Percentiles rank a stretch among this genome's conserved stretches.
Conservation (phyloP, 1,140 invertebrate genomes). For the Oryctes rhinoceros region DNA sequence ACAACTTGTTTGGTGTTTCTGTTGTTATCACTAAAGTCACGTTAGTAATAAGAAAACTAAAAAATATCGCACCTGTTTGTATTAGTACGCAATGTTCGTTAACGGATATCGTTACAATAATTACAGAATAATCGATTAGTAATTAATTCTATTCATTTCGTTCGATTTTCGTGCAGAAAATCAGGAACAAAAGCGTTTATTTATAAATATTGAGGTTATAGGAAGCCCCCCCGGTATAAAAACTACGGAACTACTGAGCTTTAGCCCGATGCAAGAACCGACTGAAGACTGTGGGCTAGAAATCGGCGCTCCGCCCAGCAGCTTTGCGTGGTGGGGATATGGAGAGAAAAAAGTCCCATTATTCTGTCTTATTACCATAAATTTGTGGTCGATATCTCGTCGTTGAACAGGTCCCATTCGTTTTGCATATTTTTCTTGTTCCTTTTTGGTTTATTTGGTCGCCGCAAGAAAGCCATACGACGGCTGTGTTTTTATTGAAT, state of each 20-base stretch:
- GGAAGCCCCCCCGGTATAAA: background rate
- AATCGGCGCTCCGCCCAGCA: conserved; percentile 24
- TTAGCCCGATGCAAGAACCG: conserved; percentile 22
- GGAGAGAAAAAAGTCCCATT: background rate
- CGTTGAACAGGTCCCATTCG: conserved; percentile 34
- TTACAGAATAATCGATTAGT: too few species aligned
- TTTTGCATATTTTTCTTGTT: conserved; percentile 37
- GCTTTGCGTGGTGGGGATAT: conserved; percentile 6
- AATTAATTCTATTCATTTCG: too few species aligned
- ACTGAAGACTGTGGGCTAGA: conserved; percentile 35
- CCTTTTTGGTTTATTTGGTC: conserved; percentile 10
- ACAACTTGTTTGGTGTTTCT: too few species aligned
- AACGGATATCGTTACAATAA: too few species aligned
- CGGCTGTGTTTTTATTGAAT: conserved; percentile 23
- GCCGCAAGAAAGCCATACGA: background rate
- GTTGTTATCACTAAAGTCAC: too few species aligned
- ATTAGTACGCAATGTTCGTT: too few species aligned
- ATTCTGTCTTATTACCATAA: conserved; percentile 38
- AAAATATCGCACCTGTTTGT: too few species aligned
- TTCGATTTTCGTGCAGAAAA: too few species aligned
- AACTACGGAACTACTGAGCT: conserved; percentile 27
- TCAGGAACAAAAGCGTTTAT: too few species aligned
- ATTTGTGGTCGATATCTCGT: conserved; percentile 39
- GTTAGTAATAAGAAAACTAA: too few species aligned
- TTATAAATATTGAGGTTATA: too few species aligned